phyloP scores from a whole-genome alignment of 2,797 vertebrate species.

The Neomorphus geoffroyi region DNA sequence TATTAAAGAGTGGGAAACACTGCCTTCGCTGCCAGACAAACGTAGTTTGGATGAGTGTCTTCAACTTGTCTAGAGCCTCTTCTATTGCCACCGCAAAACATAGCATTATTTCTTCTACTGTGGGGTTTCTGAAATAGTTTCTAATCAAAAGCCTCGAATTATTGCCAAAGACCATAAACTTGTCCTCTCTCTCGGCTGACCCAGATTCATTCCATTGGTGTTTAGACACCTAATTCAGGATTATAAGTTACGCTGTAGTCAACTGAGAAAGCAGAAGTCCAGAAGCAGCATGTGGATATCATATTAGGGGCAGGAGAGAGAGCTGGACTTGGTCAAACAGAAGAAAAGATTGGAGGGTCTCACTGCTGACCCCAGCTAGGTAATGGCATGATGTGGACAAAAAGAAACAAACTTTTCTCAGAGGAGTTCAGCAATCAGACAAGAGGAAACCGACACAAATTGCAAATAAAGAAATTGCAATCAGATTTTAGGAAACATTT shows the following conservation, averaged over 20 bases:
- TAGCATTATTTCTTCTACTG: not conserved
- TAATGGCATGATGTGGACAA: not conserved
- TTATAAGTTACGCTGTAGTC: not conserved
- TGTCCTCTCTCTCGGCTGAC: not conserved
- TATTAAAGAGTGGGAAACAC: not conserved
- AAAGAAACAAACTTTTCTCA: not conserved
- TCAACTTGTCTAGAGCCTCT: not conserved
- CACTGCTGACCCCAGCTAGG: not conserved
- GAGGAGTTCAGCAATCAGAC: not conserved
- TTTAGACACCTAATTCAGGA: not conserved
- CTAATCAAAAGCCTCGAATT: not conserved
- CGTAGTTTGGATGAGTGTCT: not conserved
- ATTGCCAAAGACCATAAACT: fast-evolving
- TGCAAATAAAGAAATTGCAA: not conserved
- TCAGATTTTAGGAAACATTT: not conserved
- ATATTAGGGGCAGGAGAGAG: not conserved
- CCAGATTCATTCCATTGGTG: not conserved
- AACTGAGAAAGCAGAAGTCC: not conserved
- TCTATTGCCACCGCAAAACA: not conserved
- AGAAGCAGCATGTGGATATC: not conserved
- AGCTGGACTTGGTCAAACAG: not conserved
- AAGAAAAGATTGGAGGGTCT: not conserved
- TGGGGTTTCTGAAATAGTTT: not conserved
- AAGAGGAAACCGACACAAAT: not conserved
- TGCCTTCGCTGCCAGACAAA: not conserved